Conservation (phyloP, 2,113 vertebrate species). For the Clupea harengus region DNA sequence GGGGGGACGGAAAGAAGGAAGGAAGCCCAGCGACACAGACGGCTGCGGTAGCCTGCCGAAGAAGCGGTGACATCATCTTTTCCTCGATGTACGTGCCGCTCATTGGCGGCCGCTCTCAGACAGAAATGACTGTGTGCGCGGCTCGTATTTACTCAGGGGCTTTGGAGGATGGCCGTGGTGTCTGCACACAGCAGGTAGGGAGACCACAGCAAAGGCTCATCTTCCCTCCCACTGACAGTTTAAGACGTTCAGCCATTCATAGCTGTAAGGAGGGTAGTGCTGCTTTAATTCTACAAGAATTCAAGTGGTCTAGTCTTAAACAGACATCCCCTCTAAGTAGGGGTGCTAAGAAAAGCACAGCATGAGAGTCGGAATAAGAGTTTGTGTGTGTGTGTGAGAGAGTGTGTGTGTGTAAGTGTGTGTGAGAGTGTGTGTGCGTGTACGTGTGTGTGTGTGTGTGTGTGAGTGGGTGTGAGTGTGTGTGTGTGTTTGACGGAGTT, state of each 20-base stretch:
- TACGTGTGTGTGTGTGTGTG: not conserved
- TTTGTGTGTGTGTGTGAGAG: not conserved
- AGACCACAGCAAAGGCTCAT: constrained; percentile 4
- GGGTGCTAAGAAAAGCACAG: constrained; percentile 17
- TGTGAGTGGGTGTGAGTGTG: not conserved
- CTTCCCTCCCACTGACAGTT: not conserved
- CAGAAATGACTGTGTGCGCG: not conserved
- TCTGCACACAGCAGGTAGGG: not conserved
- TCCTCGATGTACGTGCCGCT: not conserved
- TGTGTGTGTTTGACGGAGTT: not conserved
- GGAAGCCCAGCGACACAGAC: not conserved
- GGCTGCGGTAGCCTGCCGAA: not conserved
- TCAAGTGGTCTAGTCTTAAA: constrained; percentile 14
- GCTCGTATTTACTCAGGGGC: not conserved
- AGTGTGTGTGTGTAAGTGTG: not conserved
- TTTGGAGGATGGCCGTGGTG: not conserved
- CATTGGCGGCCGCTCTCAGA: not conserved
- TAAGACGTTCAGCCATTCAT: not conserved
- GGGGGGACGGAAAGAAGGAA: not conserved
- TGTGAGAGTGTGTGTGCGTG: too few relatives aligned
- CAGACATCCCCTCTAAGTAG: constrained; percentile 10
- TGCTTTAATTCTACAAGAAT: not conserved
- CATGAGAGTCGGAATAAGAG: not conserved
- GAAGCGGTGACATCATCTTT: not conserved
- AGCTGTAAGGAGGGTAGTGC: not conserved